Evolutionary conservation across 2,888 invertebrate genomes (phyloP).

Genomic region (Kryphioiulus occultus): DNA sequence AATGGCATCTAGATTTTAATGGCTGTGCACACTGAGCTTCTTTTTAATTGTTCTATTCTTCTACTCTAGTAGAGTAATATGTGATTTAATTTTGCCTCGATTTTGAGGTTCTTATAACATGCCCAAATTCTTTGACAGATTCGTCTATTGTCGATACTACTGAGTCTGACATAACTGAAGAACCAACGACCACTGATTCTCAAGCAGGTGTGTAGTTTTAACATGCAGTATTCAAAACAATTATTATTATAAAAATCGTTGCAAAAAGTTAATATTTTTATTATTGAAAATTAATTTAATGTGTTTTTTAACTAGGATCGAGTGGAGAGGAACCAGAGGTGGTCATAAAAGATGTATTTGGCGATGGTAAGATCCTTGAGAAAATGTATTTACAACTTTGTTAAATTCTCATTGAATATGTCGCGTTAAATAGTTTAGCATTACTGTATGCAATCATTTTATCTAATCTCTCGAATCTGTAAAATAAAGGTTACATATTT

Average conservation of each 20-base stretch:
- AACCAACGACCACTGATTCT: background rate
- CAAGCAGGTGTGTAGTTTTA: background rate
- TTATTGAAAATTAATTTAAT: background rate
- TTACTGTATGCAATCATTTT: background rate
- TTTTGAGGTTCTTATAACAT: slow-evolving; percentile 17
- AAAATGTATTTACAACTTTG: background rate
- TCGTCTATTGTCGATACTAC: slow-evolving; percentile 39
- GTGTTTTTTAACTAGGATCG: background rate
- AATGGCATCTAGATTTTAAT: background rate
- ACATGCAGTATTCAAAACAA: background rate
- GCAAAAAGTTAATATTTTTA: too few relatives aligned
- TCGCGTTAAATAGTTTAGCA: background rate
- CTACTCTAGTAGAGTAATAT: background rate
- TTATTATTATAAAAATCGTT: background rate
- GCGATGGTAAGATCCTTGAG: slow-evolving; percentile 44
- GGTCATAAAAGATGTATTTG: slow-evolving; percentile 50
- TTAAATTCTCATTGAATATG: background rate
- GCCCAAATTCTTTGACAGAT: slow-evolving; percentile 15
- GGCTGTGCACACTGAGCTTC: background rate
- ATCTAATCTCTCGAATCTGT: background rate
- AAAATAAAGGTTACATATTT: background rate
- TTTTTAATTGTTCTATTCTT: background rate
- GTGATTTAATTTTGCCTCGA: background rate
- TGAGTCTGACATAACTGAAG: slow-evolving; percentile 21
- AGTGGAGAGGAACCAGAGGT: slow-evolving; percentile 49